Conservation (phyloP, 2,113 vertebrate species). For the Lipotes vexillifer region DNA sequence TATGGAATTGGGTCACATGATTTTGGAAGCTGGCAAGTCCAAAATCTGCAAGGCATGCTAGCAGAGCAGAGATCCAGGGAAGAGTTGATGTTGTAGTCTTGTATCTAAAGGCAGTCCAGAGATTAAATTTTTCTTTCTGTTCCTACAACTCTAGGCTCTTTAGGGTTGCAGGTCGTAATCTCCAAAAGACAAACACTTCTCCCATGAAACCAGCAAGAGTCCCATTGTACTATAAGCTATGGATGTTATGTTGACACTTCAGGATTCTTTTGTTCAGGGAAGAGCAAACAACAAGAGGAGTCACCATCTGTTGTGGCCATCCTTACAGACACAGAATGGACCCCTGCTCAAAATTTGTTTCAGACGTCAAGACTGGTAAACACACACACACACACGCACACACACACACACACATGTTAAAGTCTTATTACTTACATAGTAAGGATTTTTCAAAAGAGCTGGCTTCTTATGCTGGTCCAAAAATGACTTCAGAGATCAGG, state of each 20-base stretch:
- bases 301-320: background rate
- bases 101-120: background rate
- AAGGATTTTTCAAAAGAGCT: background rate
- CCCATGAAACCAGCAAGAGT: background rate
- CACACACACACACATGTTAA: background rate
- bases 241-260: background rate
- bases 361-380: background rate
- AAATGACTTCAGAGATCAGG: background rate
- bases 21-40: background rate
- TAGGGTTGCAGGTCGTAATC: background rate
- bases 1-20: background rate
- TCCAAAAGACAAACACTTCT: background rate
- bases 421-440: background rate
- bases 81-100: background rate
- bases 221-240: background rate
- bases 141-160: background rate
- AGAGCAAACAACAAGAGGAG: background rate
- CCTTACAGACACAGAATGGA: background rate
- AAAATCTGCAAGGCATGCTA: background rate
- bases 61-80: background rate
- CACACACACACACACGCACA: background rate
- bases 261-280: background rate
- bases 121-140: background rate
- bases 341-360: background rate
- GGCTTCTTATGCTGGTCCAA: background rate